These are phyloP conservation scores for Bombus confusus DNA, from an alignment of 1,140 invertebrate genomes.

Conservation along the genomic window DNA sequence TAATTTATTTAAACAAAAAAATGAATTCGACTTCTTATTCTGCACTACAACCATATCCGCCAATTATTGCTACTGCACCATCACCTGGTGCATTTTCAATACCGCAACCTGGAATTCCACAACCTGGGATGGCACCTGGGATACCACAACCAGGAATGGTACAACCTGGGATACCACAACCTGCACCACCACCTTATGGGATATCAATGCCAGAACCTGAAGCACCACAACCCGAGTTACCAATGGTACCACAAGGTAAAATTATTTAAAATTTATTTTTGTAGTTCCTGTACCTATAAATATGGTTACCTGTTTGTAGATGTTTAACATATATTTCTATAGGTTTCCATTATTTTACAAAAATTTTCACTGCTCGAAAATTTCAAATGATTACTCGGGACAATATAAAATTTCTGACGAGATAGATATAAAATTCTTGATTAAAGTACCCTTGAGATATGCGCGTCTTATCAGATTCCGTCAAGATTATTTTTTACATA, in stretches of 20 bases:
- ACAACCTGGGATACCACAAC: not conserved
- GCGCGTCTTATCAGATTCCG: slow-evolving; percentile 7
- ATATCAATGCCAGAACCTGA: too few relatives aligned
- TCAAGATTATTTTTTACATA: slow-evolving; percentile 9
- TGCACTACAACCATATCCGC: not conserved
- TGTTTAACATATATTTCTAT: not conserved
- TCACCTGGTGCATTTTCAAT: not conserved
- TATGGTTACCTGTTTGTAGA: too few relatives aligned
- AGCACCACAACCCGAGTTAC: not conserved
- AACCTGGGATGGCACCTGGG: not conserved
- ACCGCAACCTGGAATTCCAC: slow-evolving; percentile 2
- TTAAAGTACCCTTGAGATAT: not conserved
- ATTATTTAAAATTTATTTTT: not conserved
- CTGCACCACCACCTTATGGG: not conserved
- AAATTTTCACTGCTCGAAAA: not conserved
- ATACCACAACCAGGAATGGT: not conserved
- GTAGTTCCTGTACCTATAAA: not conserved
- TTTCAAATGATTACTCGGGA: not conserved
- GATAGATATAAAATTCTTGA: not conserved
- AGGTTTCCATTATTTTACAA: too few relatives aligned
- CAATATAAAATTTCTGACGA: not conserved
- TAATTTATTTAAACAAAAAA: not conserved
- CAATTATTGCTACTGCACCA: slow-evolving; percentile 1
- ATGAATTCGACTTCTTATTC: not conserved
- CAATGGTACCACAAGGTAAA: slow-evolving; percentile 11